These are phyloP conservation scores for Gymnoscopelus microlampas DNA, from an alignment of 2,797 vertebrate genomes.

Conservation along the genomic window DNA sequence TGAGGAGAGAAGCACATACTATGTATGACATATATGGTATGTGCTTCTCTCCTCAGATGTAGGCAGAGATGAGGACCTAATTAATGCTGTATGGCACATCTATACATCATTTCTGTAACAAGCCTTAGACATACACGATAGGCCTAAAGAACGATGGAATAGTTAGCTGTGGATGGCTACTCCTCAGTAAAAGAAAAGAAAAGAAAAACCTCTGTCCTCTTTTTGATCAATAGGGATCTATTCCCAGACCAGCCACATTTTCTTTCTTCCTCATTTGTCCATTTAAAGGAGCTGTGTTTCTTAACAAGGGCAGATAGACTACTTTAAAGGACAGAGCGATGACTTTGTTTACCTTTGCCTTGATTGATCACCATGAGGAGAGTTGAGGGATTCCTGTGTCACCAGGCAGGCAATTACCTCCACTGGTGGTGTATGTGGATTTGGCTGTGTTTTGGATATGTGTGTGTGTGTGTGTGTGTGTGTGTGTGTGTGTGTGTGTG, in stretches of 20 bases:
- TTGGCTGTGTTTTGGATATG: slow-evolving; percentile 24
- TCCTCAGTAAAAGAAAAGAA: slow-evolving; percentile 31
- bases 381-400: slow-evolving; percentile 67
- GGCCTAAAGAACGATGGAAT: slow-evolving; percentile 51
- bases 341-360: slow-evolving; percentile 67
- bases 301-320: slow-evolving; percentile 67
- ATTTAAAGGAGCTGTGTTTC: slow-evolving; percentile 49
- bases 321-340: slow-evolving; percentile 60
- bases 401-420: slow-evolving; percentile 67
- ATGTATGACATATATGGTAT: no score
- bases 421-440: slow-evolving; percentile 16
- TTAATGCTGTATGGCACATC: slow-evolving; percentile 65
- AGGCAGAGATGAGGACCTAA: slow-evolving; percentile 65
- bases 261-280: slow-evolving; percentile 41
- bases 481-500: not conserved
- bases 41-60: slow-evolving; percentile 49
- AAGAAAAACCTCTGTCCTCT: slow-evolving; percentile 5
- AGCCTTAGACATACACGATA: slow-evolving; percentile 61
- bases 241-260: slow-evolving; percentile 34
- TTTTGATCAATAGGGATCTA: slow-evolving; percentile 51
- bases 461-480: slow-evolving; percentile 30
- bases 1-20: slow-evolving; percentile 42
- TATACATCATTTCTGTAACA: slow-evolving; percentile 72
- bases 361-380: slow-evolving; percentile 70
- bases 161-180: slow-evolving; percentile 37